Percentiles rank a stretch among this genome's conserved stretches.
phyloP scores from a whole-genome alignment of 30 jellyfish, hydroid and myxozoan genomes.

The Pseudorhiza aurosa region DNA sequence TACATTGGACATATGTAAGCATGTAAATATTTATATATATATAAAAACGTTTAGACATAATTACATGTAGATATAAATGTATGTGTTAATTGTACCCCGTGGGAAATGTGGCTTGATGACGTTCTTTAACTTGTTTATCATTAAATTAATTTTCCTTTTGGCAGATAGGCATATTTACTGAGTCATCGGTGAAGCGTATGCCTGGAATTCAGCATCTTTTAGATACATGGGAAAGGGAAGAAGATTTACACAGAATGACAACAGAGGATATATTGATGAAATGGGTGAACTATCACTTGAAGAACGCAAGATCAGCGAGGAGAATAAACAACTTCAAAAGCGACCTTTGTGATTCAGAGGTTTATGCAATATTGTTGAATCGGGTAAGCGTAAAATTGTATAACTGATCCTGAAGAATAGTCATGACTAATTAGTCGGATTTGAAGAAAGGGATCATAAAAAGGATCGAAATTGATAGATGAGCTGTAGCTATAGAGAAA shows the following conservation, averaged over 20 bases:
- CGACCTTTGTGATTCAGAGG: conserved; percentile 66
- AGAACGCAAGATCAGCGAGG: conserved; percentile 59
- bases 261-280: conserved; percentile 69
- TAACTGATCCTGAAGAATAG: no score
- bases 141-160: not conserved
- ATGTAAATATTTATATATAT: no score
- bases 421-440: no score
- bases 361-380: conserved; percentile 20
- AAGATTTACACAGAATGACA: conserved; percentile 61
- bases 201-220: conserved; percentile 45
- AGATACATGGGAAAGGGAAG: conserved; percentile 61
- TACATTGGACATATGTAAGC: no score
- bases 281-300: conserved; percentile 82
- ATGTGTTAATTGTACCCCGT: no score
- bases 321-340: conserved; percentile 35
- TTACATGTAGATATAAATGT: no score
- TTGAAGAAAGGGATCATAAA: no score
- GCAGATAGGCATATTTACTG: conserved; percentile 69
- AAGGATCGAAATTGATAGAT: no score
- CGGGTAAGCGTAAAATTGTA: conserved; percentile 25
- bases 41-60: no score
- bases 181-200: conserved; percentile 27
- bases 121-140: not conserved
- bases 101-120: no score
- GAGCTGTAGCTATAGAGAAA: no score